phyloP scores from a whole-genome alignment of 2,113 vertebrate species.

The Cephalopterus ornatus region DNA sequence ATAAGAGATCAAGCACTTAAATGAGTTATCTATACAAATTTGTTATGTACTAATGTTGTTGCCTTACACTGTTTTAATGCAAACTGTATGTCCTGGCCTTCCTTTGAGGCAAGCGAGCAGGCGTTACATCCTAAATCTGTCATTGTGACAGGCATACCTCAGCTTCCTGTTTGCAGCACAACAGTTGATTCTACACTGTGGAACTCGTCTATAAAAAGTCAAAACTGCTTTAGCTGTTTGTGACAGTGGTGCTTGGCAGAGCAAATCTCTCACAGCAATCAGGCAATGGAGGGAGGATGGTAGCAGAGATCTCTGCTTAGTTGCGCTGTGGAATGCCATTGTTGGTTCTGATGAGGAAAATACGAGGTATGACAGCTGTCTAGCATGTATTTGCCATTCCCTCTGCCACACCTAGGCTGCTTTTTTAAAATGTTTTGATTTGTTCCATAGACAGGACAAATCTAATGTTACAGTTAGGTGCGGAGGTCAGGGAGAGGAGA shows the following conservation, averaged over 20 bases:
- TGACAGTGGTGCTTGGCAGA: neutral
- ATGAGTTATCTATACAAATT: neutral
- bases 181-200: neutral
- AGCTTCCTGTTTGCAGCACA: neutral
- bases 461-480: neutral
- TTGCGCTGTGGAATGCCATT: neutral
- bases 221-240: neutral
- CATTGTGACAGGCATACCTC: accelerated
- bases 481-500: neutral
- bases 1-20: neutral
- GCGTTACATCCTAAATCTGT: neutral
- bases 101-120: neutral
- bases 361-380: neutral
- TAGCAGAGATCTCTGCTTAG: neutral
- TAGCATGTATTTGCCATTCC: neutral
- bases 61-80: neutral
- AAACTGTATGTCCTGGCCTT: neutral
- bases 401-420: neutral
- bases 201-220: neutral
- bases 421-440: neutral
- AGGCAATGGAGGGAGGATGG: neutral
- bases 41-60: neutral
- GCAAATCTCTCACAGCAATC: neutral
- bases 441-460: neutral
- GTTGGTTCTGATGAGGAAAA: neutral